phyloP scores from a whole-genome alignment of 2,797 vertebrate genomes.

The Limnodromus scolopaceus region DNA sequence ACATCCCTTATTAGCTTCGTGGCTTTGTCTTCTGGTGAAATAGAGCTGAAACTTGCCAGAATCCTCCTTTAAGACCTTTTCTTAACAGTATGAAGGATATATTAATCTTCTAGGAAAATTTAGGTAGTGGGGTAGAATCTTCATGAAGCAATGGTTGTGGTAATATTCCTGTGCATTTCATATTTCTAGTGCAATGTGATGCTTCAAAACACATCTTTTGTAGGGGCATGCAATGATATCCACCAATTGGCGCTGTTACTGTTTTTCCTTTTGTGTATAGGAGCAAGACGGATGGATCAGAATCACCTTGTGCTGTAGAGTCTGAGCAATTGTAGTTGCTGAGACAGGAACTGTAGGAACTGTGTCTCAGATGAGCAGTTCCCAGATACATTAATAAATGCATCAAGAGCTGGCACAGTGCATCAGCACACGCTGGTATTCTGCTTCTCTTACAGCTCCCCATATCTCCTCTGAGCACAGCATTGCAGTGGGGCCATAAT shows the following conservation, averaged over 20 bases:
- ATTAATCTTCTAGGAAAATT: neutral
- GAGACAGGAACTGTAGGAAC: neutral
- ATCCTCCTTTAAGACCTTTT: neutral
- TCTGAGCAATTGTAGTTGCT: neutral
- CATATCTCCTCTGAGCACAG: neutral
- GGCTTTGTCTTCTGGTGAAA: neutral
- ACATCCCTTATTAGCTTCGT: neutral
- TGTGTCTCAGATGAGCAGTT: neutral
- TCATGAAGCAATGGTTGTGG: neutral
- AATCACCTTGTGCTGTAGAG: neutral
- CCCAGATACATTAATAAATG: fast-evolving
- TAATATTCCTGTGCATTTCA: neutral
- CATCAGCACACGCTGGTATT: fast-evolving
- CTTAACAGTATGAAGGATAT: neutral
- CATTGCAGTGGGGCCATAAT: neutral
- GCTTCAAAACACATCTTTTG: neutral
- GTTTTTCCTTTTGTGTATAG: neutral
- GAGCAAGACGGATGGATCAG: neutral
- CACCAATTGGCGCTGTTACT: neutral
- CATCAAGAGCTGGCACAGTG: neutral
- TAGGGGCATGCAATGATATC: no score
- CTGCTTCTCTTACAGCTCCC: neutral
- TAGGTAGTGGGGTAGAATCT: neutral
- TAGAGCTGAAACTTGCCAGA: neutral
- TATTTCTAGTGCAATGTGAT: neutral